A percentile compares a stretch with the other conserved stretches of the same genome.
Conservation (phyloP, 2,113 vertebrate species). For the Miniopterus natalensis region DNA sequence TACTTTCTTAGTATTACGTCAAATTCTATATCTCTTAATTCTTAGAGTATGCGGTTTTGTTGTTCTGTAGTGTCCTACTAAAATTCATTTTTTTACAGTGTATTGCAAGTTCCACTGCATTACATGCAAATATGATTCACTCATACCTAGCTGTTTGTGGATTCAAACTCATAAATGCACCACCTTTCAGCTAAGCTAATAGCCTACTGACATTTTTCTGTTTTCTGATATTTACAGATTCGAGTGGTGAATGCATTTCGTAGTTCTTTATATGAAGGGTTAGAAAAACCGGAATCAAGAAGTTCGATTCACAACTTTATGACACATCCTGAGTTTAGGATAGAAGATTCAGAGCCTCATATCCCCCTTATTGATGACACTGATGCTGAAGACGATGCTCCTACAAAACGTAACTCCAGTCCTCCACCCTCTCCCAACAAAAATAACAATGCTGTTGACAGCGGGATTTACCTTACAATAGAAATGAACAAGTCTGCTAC, state of each 20-base stretch:
- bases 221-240: conserved; percentile 92
- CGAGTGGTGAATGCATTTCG: conserved; percentile 99
- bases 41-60: conserved; percentile 86
- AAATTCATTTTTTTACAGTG: conserved; percentile 92
- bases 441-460: conserved; percentile 99
- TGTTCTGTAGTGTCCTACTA: conserved; percentile 89
- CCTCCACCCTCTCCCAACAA: conserved; percentile 97
- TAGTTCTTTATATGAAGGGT: conserved; percentile 99
- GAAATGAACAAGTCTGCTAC: conserved; percentile 96
- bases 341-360: conserved; percentile 99
- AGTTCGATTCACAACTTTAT: conserved; percentile 99
- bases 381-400: conserved; percentile 98
- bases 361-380: conserved; percentile 99
- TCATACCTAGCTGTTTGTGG: conserved; percentile 92
- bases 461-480: conserved; percentile 96
- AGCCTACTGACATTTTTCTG: conserved; percentile 69
- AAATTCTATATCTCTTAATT: conserved; percentile 84
- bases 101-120: conserved; percentile 92
- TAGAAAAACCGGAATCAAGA: conserved; percentile 98
- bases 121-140: conserved; percentile 91
- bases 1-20: conserved; percentile 81
- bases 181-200: conserved; percentile 74
- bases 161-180: conserved; percentile 90
- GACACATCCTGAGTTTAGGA: conserved; percentile 99
- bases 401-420: conserved; percentile 96